Base-by-base conservation (phyloP, 2,797 vertebrate species). In the Erethizon dorsatum region DNA sequence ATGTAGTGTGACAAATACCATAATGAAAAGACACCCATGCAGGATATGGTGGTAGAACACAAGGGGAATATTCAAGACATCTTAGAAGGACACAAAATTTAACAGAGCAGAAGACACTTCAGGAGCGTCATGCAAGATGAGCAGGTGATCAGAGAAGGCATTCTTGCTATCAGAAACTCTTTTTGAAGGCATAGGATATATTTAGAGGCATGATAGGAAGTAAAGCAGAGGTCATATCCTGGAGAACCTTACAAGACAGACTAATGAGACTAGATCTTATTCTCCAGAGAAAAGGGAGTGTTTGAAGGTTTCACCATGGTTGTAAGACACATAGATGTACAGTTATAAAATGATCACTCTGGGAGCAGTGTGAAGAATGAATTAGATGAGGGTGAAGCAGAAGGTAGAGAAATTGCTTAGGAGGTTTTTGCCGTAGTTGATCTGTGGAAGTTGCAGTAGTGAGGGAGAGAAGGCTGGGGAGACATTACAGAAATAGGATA, bases 401-500 rank as follows among this genome's bases (percentile, higher is more conserved):
- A 63, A 50, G 18, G 31, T 20, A 0, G 33, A 41, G n/a, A 15
- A n/a, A 5, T 5, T 75, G 52, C 24, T 45, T 37, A 61, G 45
- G 37, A 67, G 15, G 17, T 69, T 50, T 24, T 10, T 45, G 0
- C 22, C 15, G 17, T 33, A 56, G 59, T 71, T 41, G 67, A 45
- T 28, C 33, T 65, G 56, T 59, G 69, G 75, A 45, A n/a, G 56
- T 2, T 54, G 31, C 63, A 37, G 45, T 1, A 26, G 47, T 26
- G 26, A 90, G 84, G 57, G 67, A 80, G 18, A 11, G 89, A 80
- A 67, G 26, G 26, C 52, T 82, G 45, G 69, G 59, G 78, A 78
- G 94, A 94, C 52, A 65, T 50, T 73, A 41, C 57, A 75, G 59
- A 96, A 73, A 83, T 26, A 84, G 86, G 92, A 88, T 7, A 33